Evolutionary conservation across 2,888 invertebrate genomes (phyloP), one percentile per base, ranked within the genome.

Genomic region (Muscina levida): DNA sequence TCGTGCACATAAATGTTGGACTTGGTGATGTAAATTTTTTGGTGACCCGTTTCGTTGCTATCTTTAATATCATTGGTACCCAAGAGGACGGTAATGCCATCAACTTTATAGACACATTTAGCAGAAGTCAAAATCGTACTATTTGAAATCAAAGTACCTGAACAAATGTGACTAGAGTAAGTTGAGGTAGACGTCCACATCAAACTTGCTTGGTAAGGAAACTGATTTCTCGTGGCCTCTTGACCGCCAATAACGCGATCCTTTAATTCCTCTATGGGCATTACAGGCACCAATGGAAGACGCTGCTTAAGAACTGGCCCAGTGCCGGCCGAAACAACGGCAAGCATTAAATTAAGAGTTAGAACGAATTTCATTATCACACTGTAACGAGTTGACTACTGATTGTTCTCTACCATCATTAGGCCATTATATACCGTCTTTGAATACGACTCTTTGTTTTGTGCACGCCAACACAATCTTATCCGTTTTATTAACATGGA

Each of bases 71-170:
- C 75, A 4, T 56, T 53, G 8, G 85, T 85, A 17, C 87, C 87
- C 81, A 86, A 73, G 44, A 81, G 84, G 1, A 85, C 85, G 42
- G 77, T 81, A 19, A 82, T 84, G 46, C 82, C 76, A 37, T 82
- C 65, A 11, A 77, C 84, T 53, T 71, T 66, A n/a, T 86, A 86
- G 13, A 88, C 85, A 81, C 89, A 90, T 78, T 89, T 89, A 51
- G 89, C 90, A 10, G 90, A 89, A 1, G 89, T 88, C 1, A 90
- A 15, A n/a, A 90, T 56, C 85, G 85, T 86, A 13, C 85, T 85
- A 8, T 86, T 22, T 1, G 88, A 87, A 71, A 90, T 86, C 65
- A 90, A 22, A 57, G 87, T 85, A 62, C 89, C 90, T 31, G 90
- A 90, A 62, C 90, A 90, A 87, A 87, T 89, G 19, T 82, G 83